A percentile compares a stretch with the other conserved stretches of the same genome.
Conservation (phyloP, 2,888 invertebrate genomes). For the Blastobasis lacticolella region DNA sequence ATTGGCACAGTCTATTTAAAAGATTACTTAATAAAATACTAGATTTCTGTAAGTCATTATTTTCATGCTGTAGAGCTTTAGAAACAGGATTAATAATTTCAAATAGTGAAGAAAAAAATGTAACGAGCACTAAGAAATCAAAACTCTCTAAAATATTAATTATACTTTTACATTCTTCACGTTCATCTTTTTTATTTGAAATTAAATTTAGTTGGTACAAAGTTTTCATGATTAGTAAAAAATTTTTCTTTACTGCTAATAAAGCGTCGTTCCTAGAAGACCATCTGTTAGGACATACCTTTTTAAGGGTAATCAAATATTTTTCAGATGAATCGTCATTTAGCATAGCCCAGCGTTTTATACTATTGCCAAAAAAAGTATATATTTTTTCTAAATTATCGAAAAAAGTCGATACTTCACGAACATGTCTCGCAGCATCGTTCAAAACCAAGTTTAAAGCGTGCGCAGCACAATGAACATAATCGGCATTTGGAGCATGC, state of each 20-base stretch:
- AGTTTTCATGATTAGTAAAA: not conserved
- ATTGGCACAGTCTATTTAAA: constrained; percentile 17
- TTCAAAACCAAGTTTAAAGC: too few species aligned
- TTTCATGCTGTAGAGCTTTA: constrained; percentile 23
- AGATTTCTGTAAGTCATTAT: constrained; percentile 19
- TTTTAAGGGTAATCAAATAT: not conserved
- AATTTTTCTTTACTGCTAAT: not conserved
- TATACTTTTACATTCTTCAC: not conserved
- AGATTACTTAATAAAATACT: constrained; percentile 19
- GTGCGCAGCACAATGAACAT: too few species aligned
- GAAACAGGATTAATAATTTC: constrained; percentile 17
- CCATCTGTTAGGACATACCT: not conserved
- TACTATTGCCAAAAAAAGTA: constrained; percentile 2
- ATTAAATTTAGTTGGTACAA: too few species aligned
- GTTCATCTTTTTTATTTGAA: too few species aligned
- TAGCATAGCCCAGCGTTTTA: not conserved
- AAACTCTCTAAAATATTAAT: not conserved
- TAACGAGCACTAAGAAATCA: not conserved
- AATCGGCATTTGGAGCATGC: too few species aligned
- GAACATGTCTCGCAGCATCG: not conserved
- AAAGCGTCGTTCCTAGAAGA: not conserved
- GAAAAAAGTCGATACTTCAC: constrained; percentile 1
- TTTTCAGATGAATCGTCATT: not conserved
- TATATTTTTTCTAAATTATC: not conserved
- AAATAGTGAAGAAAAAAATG: not conserved